A percentile compares a stretch with the other conserved stretches of the same genome.
Evolutionary conservation across 2,888 invertebrate genomes (phyloP).

Genomic region (Phengaris arion): DNA sequence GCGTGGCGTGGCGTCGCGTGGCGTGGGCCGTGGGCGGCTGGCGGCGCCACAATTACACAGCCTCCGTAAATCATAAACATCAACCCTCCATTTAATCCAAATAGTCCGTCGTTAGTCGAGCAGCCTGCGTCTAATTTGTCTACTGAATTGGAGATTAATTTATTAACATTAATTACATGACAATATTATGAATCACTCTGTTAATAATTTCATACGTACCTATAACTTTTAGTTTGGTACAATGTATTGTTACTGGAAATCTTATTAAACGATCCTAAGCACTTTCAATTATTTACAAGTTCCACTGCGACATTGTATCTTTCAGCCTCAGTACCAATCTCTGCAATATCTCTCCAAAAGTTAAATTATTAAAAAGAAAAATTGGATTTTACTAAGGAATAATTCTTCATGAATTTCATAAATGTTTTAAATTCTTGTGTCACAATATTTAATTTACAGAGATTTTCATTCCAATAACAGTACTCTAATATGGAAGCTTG

Average conservation of each 20-base stretch:
- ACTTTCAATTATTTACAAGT: too few species aligned
- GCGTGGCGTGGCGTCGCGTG: constrained; percentile 38
- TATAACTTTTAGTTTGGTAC: neutral
- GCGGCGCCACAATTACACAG: constrained; percentile 74
- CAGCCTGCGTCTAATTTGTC: constrained; percentile 79
- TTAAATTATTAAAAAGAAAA: too few species aligned
- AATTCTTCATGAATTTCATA: too few species aligned
- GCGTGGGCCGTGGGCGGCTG: constrained; percentile 51
- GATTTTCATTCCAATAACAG: neutral
- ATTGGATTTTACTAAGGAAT: too few species aligned
- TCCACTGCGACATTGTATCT: too few species aligned
- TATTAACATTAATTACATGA: constrained; percentile 77
- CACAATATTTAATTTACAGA: neutral
- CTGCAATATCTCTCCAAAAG: too few species aligned
- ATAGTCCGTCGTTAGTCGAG: constrained; percentile 78
- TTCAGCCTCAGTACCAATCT: too few species aligned
- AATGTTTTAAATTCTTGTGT: too few species aligned
- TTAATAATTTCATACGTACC: constrained; percentile 28
- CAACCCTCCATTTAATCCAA: constrained; percentile 79
- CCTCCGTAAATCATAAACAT: constrained; percentile 79
- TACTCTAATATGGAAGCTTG: constrained; percentile 25
- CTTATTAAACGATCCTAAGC: too few species aligned
- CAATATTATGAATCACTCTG: constrained; percentile 50
- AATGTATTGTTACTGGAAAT: too few species aligned
- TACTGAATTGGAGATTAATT: constrained; percentile 77